These are phyloP conservation scores for Ectemnius lituratus DNA, from an alignment of 2,888 invertebrate species.

Conservation along the genomic window DNA sequence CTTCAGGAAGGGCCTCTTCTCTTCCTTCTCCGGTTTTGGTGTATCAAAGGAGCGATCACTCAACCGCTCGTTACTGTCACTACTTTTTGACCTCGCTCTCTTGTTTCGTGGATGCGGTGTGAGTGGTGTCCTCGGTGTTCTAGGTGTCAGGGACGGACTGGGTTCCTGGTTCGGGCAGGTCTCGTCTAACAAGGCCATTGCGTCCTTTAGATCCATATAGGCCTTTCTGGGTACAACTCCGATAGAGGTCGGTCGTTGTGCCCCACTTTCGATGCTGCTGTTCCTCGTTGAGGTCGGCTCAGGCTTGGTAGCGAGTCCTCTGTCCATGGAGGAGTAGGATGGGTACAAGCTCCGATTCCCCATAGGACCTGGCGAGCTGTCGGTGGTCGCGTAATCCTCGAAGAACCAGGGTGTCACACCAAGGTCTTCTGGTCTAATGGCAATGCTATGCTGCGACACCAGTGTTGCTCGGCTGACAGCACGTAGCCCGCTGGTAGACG, in stretches of 20 bases:
- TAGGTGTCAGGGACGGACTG: conserved; percentile 73
- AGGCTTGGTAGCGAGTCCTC: conserved; percentile 45
- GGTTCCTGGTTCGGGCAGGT: conserved; percentile 74
- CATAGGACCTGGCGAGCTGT: conserved; percentile 52
- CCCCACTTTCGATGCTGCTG: conserved; percentile 71
- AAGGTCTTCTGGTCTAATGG: conserved; percentile 71
- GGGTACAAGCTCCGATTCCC: conserved; percentile 70
- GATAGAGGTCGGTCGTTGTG: conserved; percentile 21
- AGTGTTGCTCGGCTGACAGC: conserved; percentile 48
- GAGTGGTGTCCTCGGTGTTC: conserved; percentile 72
- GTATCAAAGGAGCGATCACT: conserved; percentile 66
- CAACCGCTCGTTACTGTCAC: conserved; percentile 72
- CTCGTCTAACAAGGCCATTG: conserved; percentile 74
- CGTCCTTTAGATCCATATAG: conserved; percentile 74
- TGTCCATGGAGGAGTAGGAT: conserved; percentile 56
- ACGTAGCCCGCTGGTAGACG: conserved; percentile 25
- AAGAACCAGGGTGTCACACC: conserved; percentile 72
- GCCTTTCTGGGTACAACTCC: conserved; percentile 67
- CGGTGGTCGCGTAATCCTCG: conserved; percentile 54
- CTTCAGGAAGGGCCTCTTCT: conserved; percentile 71
- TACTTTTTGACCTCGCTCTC: conserved; percentile 74
- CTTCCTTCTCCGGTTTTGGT: conserved; percentile 59
- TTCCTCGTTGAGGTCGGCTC: conserved; percentile 64
- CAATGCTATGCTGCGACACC: conserved; percentile 58
- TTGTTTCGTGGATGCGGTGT: conserved; percentile 71